Base-by-base conservation (phyloP, 2,797 vertebrate genomes). In the Tenualosa ilisha region DNA sequence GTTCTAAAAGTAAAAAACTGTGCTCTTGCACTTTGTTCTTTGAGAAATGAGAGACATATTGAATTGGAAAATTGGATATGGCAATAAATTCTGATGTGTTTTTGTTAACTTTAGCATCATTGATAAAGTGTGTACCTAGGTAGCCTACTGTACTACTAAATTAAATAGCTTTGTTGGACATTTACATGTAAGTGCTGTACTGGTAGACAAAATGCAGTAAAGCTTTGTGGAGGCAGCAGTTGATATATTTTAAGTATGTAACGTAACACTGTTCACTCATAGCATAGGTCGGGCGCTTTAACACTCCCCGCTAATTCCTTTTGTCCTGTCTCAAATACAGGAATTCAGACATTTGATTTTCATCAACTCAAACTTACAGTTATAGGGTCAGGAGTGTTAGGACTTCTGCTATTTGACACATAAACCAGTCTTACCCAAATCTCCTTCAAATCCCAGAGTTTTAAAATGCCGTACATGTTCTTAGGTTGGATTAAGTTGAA, bases 391-490 rank as follows among this genome's bases (percentile, higher is more conserved):
- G 11, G 46, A 75, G 79, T 49, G 46, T 51, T 54, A 75, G 85
- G 72, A 85, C 50, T 20, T 86, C 50, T 85, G 59, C 85, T 86
- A 43, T 87, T 72, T 86, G 83, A 86, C 86, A 85, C 68, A 49
- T 85, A 85, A 87, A 83, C 79, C 86, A 81, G 65, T 87, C 84
- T 88, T 87, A 88, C 72, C 82, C 83, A 89, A 89, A 89, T 87
- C 88, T 87, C 50, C 12, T 17, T 59, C 81, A 86, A 87, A 89
- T 86, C 86, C 88, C 31, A 40, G 88, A 87, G 88, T 87, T 89
- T 87, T 86, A 86, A 86, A 89, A 84, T 79, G 88, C 85, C 83
- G 83, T 84, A 85, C 83, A 87, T 89, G 84, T 87, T 89, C 88
- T 87, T 87, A 86, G 86, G 59, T 50, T 83, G 85, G 86, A 86